Conservation (phyloP, 2,797 vertebrate genomes). For the Limnodromus scolopaceus region DNA sequence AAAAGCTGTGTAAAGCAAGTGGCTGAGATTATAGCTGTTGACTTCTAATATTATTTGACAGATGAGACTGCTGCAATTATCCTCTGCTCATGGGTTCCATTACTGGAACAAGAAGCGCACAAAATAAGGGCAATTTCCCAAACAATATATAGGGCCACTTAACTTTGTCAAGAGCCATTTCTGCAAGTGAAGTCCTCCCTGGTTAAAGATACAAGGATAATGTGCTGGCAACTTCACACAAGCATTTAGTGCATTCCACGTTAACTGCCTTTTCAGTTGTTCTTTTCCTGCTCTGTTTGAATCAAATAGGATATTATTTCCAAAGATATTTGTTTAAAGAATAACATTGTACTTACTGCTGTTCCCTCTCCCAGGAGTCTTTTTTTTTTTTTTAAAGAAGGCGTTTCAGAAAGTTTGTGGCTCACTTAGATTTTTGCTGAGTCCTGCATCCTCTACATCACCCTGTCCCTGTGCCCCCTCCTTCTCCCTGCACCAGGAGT, state of each 20-base stretch:
- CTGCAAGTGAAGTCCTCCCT: conserved; percentile 80
- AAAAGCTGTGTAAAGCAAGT: conserved; percentile 87
- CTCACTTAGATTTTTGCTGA: not conserved
- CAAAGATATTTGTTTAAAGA: conserved; percentile 70
- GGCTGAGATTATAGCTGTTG: conserved; percentile 95
- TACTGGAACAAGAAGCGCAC: conserved; percentile 89
- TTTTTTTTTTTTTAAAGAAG: not conserved
- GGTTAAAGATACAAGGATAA: conserved; percentile 78
- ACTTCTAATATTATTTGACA: conserved; percentile 94
- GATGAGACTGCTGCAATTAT: conserved; percentile 93
- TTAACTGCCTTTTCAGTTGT: conserved; percentile 72
- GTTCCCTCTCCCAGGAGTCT: not conserved
- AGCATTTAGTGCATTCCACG: conserved; percentile 64
- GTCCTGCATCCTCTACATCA: not conserved
- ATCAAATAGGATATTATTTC: conserved; percentile 74
- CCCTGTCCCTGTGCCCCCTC: not conserved
- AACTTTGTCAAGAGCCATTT: conserved; percentile 93
- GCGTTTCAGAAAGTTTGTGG: not conserved
- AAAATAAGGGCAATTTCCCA: conserved; percentile 93
- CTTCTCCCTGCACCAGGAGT: accelerated
- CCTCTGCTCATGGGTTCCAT: conserved; percentile 91
- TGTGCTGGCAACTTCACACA: conserved; percentile 63
- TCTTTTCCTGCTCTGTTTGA: conserved; percentile 73
- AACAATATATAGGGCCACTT: conserved; percentile 93
- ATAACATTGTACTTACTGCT: conserved; percentile 23